Conservation (phyloP, 2,113 vertebrate species). For the Dromiciops gliroides region DNA sequence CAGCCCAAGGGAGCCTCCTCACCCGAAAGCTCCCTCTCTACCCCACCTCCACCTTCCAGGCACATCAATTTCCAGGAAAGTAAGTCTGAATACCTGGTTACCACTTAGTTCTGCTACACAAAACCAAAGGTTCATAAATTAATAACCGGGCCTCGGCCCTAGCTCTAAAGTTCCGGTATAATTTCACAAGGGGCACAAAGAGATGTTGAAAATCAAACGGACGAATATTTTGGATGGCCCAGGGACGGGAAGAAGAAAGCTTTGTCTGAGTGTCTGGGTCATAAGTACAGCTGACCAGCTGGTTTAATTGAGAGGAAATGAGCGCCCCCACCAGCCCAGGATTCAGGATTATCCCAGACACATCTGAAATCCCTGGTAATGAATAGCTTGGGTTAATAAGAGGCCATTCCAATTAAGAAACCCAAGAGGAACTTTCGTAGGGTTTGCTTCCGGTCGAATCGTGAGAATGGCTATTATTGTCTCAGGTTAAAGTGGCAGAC, state of each 20-base stretch:
- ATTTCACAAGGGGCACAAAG: not conserved
- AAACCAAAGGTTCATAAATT: not conserved
- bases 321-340: not conserved
- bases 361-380: slow-evolving; percentile 50
- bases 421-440: slow-evolving; percentile 48
- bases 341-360: slow-evolving; percentile 1
- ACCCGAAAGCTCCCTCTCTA: not conserved
- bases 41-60: not conserved
- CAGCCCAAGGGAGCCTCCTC: not conserved
- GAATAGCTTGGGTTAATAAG: slow-evolving; percentile 61
- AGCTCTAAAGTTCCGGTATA: not conserved
- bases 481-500: slow-evolving; percentile 48
- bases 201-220: not conserved
- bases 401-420: slow-evolving; percentile 64
- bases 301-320: not conserved
- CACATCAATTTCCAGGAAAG: not conserved
- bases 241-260: not conserved
- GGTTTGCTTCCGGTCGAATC: not conserved
- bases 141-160: not conserved
- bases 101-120: not conserved
- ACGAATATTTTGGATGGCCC: not conserved
- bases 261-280: not conserved
- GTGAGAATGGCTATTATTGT: slow-evolving; percentile 68
- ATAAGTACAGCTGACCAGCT: not conserved
- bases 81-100: not conserved